These are phyloP conservation scores for Cariama cristata DNA, from an alignment of 2,113 vertebrate species.

Conservation along the genomic window DNA sequence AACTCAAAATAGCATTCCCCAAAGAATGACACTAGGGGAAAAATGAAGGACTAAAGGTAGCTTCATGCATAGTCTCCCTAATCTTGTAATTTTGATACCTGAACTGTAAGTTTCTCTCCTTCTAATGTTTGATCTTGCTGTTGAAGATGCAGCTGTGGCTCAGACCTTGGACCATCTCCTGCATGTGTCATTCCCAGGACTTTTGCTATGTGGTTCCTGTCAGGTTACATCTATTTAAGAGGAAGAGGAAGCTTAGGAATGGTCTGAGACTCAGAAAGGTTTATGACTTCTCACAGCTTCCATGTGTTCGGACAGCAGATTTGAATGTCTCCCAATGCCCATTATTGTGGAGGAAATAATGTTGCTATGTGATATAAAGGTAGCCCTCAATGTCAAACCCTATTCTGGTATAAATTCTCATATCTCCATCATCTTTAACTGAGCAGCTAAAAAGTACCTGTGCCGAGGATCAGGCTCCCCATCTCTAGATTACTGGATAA, in stretches of 20 bases:
- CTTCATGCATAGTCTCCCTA: neutral
- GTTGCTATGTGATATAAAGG: neutral
- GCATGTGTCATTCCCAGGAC: neutral
- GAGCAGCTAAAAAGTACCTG: neutral
- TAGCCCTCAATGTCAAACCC: neutral
- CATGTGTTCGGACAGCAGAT: neutral
- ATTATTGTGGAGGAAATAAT: neutral
- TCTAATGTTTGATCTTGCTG: neutral
- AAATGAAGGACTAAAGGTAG: neutral
- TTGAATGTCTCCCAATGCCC: neutral
- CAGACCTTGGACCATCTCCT: neutral
- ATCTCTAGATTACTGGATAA: constrained; percentile 24
- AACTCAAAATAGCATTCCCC: neutral
- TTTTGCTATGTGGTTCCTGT: neutral
- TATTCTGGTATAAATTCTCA: neutral
- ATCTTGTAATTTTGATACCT: neutral
- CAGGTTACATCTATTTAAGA: neutral
- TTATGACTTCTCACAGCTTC: neutral
- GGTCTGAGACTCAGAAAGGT: neutral
- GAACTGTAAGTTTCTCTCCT: neutral
- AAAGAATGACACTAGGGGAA: neutral
- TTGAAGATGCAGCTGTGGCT: neutral
- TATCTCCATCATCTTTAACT: neutral
- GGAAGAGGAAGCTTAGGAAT: neutral
- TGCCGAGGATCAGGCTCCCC: neutral